These are phyloP conservation scores for Mionectes macconnelli DNA, from an alignment of 2,113 vertebrate genomes.

Conservation along the genomic window DNA sequence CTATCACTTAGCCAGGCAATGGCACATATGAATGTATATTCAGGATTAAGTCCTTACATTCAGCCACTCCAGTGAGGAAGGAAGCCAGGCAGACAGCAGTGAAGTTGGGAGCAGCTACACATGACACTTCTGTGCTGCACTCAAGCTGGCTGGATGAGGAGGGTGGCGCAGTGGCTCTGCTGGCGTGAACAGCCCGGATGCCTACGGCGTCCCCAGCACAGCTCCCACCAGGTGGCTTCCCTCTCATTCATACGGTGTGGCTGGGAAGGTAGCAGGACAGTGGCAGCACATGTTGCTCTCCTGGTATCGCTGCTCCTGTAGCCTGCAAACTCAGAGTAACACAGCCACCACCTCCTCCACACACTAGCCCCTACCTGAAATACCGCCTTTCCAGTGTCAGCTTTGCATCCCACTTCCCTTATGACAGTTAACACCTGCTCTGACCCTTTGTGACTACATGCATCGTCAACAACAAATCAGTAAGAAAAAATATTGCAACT, in stretches of 20 bases:
- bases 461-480: not conserved
- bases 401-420: accelerated
- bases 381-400: not conserved
- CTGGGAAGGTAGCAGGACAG: not conserved
- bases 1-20: not conserved
- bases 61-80: not conserved
- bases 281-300: not conserved
- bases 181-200: accelerated
- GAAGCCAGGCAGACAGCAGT: not conserved
- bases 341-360: not conserved
- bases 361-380: not conserved
- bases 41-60: not conserved
- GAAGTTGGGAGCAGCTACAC: accelerated
- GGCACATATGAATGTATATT: accelerated
- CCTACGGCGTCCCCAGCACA: accelerated
- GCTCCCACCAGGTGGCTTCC: not conserved
- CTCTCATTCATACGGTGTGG: accelerated
- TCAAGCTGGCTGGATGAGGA: not conserved
- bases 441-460: not conserved
- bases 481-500: not conserved
- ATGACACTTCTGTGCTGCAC: accelerated
- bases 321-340: not conserved
- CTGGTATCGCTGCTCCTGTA: not conserved
- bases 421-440: not conserved
- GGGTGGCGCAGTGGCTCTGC: accelerated